Percentiles rank a stretch among this genome's conserved stretches.
Evolutionary conservation across 2,113 vertebrate species (phyloP).

Genomic region (Heloderma charlesbogerti): DNA sequence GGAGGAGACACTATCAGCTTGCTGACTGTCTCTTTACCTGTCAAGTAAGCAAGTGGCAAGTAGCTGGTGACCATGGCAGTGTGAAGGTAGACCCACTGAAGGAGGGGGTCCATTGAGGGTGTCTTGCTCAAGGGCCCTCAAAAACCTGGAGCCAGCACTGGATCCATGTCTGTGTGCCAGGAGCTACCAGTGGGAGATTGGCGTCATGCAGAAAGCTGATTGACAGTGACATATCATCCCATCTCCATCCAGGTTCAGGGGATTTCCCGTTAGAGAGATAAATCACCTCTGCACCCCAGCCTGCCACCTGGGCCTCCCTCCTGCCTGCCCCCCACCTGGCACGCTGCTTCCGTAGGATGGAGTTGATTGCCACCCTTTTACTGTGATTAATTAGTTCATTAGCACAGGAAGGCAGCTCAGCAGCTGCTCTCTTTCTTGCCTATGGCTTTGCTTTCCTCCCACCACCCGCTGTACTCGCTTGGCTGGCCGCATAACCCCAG

Average conservation of each 20-base stretch:
- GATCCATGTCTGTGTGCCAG: not conserved
- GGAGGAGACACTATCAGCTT: too few species aligned
- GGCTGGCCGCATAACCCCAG: slow-evolving; percentile 17
- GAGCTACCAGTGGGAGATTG: not conserved
- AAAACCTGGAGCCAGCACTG: not conserved
- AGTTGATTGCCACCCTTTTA: not conserved
- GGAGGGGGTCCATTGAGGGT: too few species aligned
- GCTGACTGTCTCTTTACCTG: too few species aligned
- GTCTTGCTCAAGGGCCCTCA: too few species aligned
- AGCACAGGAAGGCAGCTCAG: not conserved
- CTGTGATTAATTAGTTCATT: slow-evolving; percentile 36
- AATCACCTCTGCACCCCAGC: rapidly evolving
- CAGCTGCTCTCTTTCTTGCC: slow-evolving; percentile 35
- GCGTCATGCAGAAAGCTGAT: not conserved
- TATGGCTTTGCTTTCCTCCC: not conserved
- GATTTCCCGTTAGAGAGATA: rapidly evolving
- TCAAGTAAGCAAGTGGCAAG: too few species aligned
- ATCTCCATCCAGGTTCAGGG: rapidly evolving
- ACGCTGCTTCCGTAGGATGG: too few species aligned
- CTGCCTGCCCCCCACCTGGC: not conserved
- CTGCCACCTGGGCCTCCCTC: slow-evolving; percentile 10
- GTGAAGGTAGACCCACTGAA: too few species aligned
- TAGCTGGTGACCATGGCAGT: too few species aligned
- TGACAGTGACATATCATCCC: not conserved
- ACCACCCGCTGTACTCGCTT: not conserved